Percentiles rank a stretch among this genome's conserved stretches.
These are phyloP conservation scores for Plestiodon gilberti DNA, from an alignment of 2,113 vertebrate genomes.

Conservation along the genomic window DNA sequence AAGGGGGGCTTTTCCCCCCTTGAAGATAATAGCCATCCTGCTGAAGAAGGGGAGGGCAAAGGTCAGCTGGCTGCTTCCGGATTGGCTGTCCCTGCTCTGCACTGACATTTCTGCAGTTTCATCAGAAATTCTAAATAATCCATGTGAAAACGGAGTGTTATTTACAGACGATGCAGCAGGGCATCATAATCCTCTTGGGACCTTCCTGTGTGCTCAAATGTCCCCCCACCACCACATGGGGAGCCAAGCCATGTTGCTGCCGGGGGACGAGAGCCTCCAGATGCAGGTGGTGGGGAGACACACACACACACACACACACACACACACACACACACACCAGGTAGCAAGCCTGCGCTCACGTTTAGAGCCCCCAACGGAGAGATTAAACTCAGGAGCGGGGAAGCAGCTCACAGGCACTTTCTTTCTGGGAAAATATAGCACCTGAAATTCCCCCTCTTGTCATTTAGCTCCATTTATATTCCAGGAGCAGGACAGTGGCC, in stretches of 20 bases:
- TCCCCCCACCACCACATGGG: not conserved
- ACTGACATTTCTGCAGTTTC: constrained; percentile 82
- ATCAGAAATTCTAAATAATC: constrained; percentile 82
- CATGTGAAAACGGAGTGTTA: constrained; percentile 66
- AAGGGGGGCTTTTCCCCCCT: constrained; percentile 83
- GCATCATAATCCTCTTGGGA: constrained; percentile 27
- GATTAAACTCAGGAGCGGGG: fast-evolving
- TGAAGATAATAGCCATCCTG: constrained; percentile 84
- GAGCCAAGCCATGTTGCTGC: fast-evolving
- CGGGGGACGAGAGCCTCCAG: not conserved
- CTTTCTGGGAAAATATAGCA: not conserved
- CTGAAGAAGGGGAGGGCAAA: constrained; percentile 83
- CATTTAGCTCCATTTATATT: not conserved
- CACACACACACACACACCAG: fast-evolving
- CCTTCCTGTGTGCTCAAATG: not conserved
- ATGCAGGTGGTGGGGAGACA: not conserved
- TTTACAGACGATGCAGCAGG: constrained; percentile 65
- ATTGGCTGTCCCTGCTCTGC: constrained; percentile 79
- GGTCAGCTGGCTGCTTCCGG: constrained; percentile 76
- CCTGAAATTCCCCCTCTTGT: not conserved
- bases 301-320: too few relatives aligned
- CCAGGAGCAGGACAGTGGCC: not conserved
- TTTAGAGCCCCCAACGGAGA: not conserved
- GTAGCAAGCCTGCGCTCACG: not conserved
- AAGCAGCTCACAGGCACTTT: fast-evolving